Evolutionary conservation across 2,888 invertebrate genomes (phyloP).

Genomic region (Gordius sp.): DNA sequence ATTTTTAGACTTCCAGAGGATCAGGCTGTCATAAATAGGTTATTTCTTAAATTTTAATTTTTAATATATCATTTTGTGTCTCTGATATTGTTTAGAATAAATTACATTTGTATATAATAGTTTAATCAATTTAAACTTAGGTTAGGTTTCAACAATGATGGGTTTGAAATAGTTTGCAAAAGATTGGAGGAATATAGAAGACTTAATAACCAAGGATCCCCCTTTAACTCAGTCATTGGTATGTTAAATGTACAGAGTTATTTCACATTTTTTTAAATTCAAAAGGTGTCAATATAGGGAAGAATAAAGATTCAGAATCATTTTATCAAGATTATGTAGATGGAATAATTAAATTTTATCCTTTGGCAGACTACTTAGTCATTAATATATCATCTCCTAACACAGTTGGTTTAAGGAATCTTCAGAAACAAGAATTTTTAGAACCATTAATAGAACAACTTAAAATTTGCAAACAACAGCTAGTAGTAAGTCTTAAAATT

Average conservation of each 20-base stretch:
- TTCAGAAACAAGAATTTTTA: constrained; percentile 35
- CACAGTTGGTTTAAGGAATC: constrained; percentile 57
- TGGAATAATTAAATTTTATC: constrained; percentile 54
- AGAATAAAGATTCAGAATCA: constrained; percentile 56
- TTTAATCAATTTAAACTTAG: constrained; percentile 27
- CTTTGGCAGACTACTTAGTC: constrained; percentile 71
- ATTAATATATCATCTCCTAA: constrained; percentile 90
- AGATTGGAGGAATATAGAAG: constrained; percentile 20
- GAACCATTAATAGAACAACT: constrained; percentile 7
- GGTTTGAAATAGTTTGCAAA: constrained; percentile 35
- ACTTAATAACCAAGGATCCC: neutral
- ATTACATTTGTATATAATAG: neutral
- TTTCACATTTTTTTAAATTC: neutral
- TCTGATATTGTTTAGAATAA: neutral
- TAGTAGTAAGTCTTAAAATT: neutral
- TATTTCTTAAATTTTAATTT: constrained; percentile 20
- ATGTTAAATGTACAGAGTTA: no score
- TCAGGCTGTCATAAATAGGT: constrained; percentile 66
- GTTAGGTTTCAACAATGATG: constrained; percentile 83
- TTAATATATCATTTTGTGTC: neutral
- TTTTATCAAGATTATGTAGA: constrained; percentile 51
- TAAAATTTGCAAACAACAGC: neutral
- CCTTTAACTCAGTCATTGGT: neutral
- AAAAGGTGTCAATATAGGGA: constrained; percentile 72
- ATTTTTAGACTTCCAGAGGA: constrained; percentile 64